Percentiles rank a stretch among this genome's conserved stretches.
phyloP scores from a whole-genome alignment of 1,140 invertebrate species.

The Cyrtorhinus lividipennis region DNA sequence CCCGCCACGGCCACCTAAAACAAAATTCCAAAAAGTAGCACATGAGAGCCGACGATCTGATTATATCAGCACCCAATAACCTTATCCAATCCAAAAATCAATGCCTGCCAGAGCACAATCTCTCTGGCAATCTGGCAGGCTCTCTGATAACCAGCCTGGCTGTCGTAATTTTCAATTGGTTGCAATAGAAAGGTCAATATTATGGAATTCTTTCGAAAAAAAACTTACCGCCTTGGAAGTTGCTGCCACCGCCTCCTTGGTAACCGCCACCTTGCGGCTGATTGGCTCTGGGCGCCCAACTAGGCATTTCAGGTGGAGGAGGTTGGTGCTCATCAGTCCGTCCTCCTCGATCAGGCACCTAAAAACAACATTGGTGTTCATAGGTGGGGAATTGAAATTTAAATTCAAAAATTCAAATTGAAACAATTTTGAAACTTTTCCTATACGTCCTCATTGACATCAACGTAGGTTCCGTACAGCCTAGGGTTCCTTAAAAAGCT shows the following conservation, averaged over 20 bases:
- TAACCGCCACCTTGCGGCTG: slow-evolving; percentile 6
- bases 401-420: not conserved
- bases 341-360: slow-evolving; percentile 79
- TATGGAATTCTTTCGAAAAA: no score
- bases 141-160: not conserved
- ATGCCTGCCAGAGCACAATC: not conserved
- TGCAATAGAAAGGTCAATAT: no score
- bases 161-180: not conserved
- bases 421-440: no score
- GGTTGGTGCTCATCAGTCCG: slow-evolving; percentile 73
- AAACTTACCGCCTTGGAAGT: slow-evolving; percentile 13
- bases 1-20: not conserved
- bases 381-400: slow-evolving; percentile 12
- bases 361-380: no score
- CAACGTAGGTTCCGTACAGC: no score
- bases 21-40: no score
- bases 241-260: slow-evolving; percentile 15
- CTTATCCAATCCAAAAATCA: not conserved
- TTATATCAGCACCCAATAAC: not conserved
- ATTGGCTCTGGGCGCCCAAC: slow-evolving; percentile 52
- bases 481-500: no score
- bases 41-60: no score
- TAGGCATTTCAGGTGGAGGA: slow-evolving; percentile 90
- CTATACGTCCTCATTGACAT: no score
- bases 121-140: not conserved